Conservation (phyloP, 2,888 invertebrate species). For the Fragum fragum region DNA sequence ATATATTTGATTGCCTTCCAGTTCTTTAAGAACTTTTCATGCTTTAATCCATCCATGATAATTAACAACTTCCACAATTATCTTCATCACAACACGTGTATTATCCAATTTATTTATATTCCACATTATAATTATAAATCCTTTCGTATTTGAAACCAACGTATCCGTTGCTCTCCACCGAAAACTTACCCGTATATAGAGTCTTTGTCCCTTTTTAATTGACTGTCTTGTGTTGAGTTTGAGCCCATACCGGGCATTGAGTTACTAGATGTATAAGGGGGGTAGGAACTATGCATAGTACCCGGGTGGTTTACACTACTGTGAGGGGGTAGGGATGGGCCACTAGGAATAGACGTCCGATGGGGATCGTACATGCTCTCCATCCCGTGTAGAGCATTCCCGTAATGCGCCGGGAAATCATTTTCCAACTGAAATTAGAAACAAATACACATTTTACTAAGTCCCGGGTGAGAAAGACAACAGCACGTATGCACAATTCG, state of each 20-base stretch:
- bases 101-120: no score
- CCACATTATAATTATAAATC: no score
- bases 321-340: constrained; percentile 75
- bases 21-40: no score
- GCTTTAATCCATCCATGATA: no score
- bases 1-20: no score
- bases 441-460: constrained; percentile 38
- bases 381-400: constrained; percentile 71
- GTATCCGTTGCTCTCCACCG: not conserved
- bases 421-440: constrained; percentile 81
- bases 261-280: constrained; percentile 77
- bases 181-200: constrained; percentile 98
- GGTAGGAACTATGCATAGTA: constrained; percentile 76
- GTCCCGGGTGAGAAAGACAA: constrained; percentile 24
- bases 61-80: no score
- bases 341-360: constrained; percentile 72
- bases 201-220: constrained; percentile 96
- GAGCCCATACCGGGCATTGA: constrained; percentile 73
- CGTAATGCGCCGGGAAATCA: constrained; percentile 81
- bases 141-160: no score
- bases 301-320: constrained; percentile 76
- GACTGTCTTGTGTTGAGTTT: constrained; percentile 82
- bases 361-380: constrained; percentile 81
- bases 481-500: constrained; percentile 32
- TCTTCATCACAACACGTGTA: no score